Base-by-base conservation (phyloP, 1,140 invertebrate species). In the Drosophila subobscura region DNA sequence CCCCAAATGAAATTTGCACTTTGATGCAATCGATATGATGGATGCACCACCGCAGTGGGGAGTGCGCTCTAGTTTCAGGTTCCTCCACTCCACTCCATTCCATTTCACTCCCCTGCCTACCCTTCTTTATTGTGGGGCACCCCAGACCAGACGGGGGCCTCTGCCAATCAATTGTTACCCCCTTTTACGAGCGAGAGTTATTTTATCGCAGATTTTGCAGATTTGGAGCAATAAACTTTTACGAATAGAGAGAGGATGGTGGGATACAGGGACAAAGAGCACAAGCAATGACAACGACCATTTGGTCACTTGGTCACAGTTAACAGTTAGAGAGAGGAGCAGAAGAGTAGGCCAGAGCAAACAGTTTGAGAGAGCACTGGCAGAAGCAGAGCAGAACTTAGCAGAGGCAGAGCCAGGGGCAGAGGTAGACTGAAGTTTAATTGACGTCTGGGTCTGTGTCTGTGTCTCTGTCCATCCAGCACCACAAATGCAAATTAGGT, bases 161-260 rank as follows among this genome's bases (percentile, higher is more conserved):
- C 27, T 6, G 8, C 14, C 50, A 27, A 37, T 51, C 22, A 45
- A 66, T 52, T 53, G 63, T 42, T 23, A 12, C 20, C 29, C 33
- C 23, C 14, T 4, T 33, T 2, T 14, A 25, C 25, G 25, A 52
- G 54, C 68, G 42, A 67, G 55, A 51, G 54, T 71, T 55, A 79
- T 78, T 75, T 77, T 61, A 47, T 50, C 25, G 12, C 40, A 54
- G 49, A 59, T 72, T 50, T 42, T 20, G 14, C 25, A 58, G 67
- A 86, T 85, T 75, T 86, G 50, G 66, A 79, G 72, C 81, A 86
- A 86, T 78, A 86, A 86, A 85, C 81, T 81, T 37, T 67, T 78
- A 67, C 75, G 83, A 72, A 86, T 77, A 46, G 59, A 57, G n/a
- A 16, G 33, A 45, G 22, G 22, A 23, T 0, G 16, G 29, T 7